These are phyloP conservation scores for Brachyistius frenatus DNA, from an alignment of 2,113 vertebrate species.

Conservation along the genomic window DNA sequence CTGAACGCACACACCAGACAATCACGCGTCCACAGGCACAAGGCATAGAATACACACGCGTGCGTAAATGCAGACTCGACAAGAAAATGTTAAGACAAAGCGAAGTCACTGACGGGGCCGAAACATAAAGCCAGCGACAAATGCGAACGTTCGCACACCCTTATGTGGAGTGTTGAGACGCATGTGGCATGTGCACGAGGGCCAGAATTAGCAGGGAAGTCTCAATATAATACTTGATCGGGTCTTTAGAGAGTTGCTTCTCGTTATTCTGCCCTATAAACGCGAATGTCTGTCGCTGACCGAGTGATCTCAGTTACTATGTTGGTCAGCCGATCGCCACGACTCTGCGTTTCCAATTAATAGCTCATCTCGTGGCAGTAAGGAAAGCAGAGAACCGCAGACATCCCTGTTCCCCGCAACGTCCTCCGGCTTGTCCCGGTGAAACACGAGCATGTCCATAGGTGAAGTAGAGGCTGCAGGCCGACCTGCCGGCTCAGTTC, in stretches of 20 bases:
- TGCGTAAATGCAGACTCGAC: conserved; percentile 4
- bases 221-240: background rate
- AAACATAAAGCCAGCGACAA: background rate
- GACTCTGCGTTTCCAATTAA: too few species aligned
- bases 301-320: too few species aligned
- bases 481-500: too few species aligned
- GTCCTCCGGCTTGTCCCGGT: too few species aligned
- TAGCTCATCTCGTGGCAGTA: too few species aligned
- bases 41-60: conserved; percentile 15
- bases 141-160: background rate
- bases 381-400: too few species aligned
- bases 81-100: conserved; percentile 28
- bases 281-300: too few species aligned
- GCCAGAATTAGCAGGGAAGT: background rate
- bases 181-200: background rate
- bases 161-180: background rate
- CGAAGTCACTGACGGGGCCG: background rate
- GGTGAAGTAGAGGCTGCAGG: too few species aligned
- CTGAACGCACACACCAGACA: conserved; percentile 35
- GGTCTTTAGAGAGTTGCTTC: background rate
- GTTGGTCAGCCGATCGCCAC: too few species aligned
- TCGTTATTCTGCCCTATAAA: too few species aligned
- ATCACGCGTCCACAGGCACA: background rate
- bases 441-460: too few species aligned
- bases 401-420: too few species aligned